phyloP scores from a whole-genome alignment of 1,140 invertebrate genomes.

The Ceratina japonica region DNA sequence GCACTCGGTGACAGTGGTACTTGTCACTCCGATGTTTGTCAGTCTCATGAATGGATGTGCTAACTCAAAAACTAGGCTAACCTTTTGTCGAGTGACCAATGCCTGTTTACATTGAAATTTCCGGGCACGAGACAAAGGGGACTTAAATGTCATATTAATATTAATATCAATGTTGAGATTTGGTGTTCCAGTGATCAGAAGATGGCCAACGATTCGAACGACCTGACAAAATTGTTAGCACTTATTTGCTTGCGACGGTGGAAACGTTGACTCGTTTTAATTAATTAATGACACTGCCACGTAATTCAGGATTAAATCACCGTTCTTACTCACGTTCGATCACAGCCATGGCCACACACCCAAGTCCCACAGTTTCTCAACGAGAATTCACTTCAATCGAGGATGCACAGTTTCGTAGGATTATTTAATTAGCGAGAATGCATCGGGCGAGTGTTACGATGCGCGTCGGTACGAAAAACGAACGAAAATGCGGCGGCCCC shows the following conservation, averaged over 20 bases:
- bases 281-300: neutral
- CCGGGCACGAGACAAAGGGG: neutral
- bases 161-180: neutral
- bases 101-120: neutral
- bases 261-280: too few species aligned
- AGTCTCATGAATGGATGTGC: too few species aligned
- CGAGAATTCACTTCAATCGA: neutral
- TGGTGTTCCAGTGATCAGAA: neutral
- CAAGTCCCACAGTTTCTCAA: neutral
- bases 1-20: neutral
- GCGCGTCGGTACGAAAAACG: conserved; percentile 38
- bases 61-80: neutral
- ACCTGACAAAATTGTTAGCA: too few species aligned
- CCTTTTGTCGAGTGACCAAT: conserved; percentile 2
- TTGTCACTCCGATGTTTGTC: too few species aligned
- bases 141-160: conserved; percentile 10
- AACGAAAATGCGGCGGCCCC: conserved; percentile 58
- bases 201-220: neutral
- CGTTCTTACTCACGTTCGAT: conserved; percentile 3
- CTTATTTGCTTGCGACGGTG: too few species aligned
- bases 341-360: neutral
- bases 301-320: neutral
- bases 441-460: neutral
- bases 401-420: too few species aligned
- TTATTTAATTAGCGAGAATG: neutral